Percentiles rank a stretch among this genome's conserved stretches.
These are phyloP conservation scores for Petrocephalus schoutedeni DNA, from an alignment of 2,797 vertebrate species.

Conservation along the genomic window DNA sequence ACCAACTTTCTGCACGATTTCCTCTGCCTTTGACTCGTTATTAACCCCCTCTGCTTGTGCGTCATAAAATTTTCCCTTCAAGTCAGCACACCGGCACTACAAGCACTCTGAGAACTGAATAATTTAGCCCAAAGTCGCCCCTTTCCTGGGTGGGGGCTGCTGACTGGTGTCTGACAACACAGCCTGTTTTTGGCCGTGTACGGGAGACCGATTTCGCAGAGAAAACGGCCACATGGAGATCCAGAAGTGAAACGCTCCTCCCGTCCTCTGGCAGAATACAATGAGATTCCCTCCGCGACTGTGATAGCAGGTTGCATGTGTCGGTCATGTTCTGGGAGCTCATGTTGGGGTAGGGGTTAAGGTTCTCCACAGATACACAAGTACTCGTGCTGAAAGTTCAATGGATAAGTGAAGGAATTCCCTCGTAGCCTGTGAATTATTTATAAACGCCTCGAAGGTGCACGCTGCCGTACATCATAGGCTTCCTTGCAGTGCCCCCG, in stretches of 20 bases:
- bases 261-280: neutral
- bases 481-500: neutral
- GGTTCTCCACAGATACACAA: neutral
- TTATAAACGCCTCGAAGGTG: neutral
- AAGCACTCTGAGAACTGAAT: neutral
- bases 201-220: neutral
- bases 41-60: neutral
- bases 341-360: neutral
- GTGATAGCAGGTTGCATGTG: neutral
- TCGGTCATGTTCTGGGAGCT: neutral
- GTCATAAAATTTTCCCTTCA: neutral
- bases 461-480: neutral
- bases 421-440: neutral
- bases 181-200: neutral
- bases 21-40: constrained; percentile 16
- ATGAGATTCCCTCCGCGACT: neutral
- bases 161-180: too few species aligned
- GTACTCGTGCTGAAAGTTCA: neutral
- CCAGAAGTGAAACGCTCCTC: neutral
- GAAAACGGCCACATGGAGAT: neutral
- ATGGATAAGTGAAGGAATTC: neutral
- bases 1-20: constrained; percentile 16
- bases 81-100: neutral
- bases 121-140: neutral
- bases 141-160: neutral